Conservation (phyloP, 2,888 invertebrate species). For the Frankliniella intonsa region DNA sequence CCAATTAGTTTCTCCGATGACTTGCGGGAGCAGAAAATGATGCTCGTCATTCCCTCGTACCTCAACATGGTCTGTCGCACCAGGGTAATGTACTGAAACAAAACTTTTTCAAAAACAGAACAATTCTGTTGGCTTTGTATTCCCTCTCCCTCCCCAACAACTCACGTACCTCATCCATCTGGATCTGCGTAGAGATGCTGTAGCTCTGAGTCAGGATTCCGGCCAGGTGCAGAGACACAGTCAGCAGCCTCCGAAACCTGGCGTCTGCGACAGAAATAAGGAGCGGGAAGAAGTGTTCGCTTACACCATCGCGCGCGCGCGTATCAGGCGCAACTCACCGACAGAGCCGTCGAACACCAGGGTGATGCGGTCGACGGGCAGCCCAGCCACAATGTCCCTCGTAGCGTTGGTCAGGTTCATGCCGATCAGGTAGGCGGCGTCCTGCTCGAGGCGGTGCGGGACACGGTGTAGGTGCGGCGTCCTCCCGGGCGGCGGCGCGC, state of each 20-base stretch:
- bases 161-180: not conserved
- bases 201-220: not conserved
- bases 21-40: not conserved
- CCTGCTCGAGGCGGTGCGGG: not conserved
- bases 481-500: not conserved
- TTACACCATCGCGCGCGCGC: no score
- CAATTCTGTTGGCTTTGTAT: no score
- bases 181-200: not conserved
- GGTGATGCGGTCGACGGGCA: slow-evolving; percentile 9
- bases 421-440: not conserved
- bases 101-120: not conserved
- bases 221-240: not conserved
- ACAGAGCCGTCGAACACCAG: not conserved
- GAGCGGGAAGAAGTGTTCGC: no score
- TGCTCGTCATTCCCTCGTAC: slow-evolving; percentile 3
- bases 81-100: not conserved
- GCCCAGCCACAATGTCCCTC: slow-evolving; percentile 8
- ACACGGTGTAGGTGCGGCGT: not conserved
- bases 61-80: not conserved
- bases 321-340: not conserved
- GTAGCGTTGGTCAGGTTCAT: not conserved
- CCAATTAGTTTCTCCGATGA: not conserved
- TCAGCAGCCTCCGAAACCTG: not conserved
- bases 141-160: no score
- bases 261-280: not conserved